Evolutionary conservation across 2,888 invertebrate species (phyloP).

Genomic region (Stramonita haemastoma): DNA sequence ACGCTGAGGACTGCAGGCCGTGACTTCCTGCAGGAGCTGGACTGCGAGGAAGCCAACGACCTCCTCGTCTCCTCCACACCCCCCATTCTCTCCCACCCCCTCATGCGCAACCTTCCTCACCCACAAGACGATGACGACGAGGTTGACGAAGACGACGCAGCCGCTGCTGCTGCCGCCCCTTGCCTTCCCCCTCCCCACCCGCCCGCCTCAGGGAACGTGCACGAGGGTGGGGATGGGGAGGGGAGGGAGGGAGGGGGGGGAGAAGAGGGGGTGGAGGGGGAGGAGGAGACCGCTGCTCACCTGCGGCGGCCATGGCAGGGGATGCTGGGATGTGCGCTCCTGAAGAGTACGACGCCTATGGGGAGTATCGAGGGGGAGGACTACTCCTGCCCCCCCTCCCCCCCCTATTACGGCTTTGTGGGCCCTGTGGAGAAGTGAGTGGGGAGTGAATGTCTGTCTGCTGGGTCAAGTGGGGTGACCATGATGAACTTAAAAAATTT

Average conservation of each 20-base stretch:
- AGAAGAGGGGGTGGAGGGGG: not conserved
- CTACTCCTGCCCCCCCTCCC: constrained; percentile 53
- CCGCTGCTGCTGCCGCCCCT: not conserved
- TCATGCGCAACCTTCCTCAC: not conserved
- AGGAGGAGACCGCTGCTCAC: not conserved
- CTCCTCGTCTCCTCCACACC: constrained; percentile 88
- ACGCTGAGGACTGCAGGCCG: constrained; percentile 35
- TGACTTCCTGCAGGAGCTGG: constrained; percentile 83
- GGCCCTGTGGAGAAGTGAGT: constrained; percentile 65
- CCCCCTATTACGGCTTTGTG: constrained; percentile 64
- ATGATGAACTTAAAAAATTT: not conserved
- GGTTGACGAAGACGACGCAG: no score
- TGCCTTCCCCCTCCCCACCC: not conserved
- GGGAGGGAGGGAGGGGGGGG: constrained; percentile 2
- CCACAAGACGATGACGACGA: constrained; percentile 29
- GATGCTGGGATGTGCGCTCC: constrained; percentile 11
- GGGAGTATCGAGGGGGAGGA: constrained; percentile 31
- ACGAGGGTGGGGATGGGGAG: not conserved
- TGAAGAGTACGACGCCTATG: constrained; percentile 38
- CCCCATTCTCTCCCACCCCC: constrained; percentile 77
- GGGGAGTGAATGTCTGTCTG: no score
- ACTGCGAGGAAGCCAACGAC: constrained; percentile 87
- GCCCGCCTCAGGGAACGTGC: not conserved
- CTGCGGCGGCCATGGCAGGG: not conserved
- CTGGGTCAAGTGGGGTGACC: no score